A percentile compares a stretch with the other conserved stretches of the same genome.
phyloP scores from a whole-genome alignment of 2,888 invertebrate genomes.

The Stratiomys singularior region DNA sequence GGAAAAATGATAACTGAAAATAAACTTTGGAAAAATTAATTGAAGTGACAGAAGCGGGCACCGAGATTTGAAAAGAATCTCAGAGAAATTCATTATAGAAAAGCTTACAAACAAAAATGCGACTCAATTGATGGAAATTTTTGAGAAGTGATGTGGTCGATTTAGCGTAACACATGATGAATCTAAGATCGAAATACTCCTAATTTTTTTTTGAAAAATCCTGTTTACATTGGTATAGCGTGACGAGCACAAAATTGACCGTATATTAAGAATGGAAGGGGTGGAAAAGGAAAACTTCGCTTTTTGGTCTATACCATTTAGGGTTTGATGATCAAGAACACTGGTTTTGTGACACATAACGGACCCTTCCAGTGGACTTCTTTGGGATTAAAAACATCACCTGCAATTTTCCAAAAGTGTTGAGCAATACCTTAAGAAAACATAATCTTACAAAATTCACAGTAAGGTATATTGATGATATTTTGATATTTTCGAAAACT shows the following conservation, averaged over 20 bases:
- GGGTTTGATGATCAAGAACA: constrained; percentile 51
- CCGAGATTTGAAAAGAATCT: too few species aligned
- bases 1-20: too few species aligned
- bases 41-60: too few species aligned
- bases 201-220: neutral
- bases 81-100: too few species aligned
- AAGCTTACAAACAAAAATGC: neutral
- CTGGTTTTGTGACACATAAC: constrained; percentile 53
- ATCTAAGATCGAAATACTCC: neutral
- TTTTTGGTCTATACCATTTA: too few species aligned
- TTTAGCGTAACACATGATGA: neutral
- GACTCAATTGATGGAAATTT: neutral
- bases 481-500: neutral
- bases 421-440: constrained; percentile 52
- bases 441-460: constrained; percentile 38
- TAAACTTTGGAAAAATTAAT: too few species aligned
- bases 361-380: too few species aligned
- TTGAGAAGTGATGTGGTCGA: neutral
- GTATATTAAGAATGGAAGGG: neutral
- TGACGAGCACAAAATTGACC: neutral
- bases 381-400: constrained; percentile 52
- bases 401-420: constrained; percentile 53
- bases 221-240: neutral
- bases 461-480: neutral
- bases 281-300: constrained; percentile 46